Percentiles rank a stretch among this genome's conserved stretches.
Conservation (phyloP, 2,113 vertebrate species). For the Sialia sialis region DNA sequence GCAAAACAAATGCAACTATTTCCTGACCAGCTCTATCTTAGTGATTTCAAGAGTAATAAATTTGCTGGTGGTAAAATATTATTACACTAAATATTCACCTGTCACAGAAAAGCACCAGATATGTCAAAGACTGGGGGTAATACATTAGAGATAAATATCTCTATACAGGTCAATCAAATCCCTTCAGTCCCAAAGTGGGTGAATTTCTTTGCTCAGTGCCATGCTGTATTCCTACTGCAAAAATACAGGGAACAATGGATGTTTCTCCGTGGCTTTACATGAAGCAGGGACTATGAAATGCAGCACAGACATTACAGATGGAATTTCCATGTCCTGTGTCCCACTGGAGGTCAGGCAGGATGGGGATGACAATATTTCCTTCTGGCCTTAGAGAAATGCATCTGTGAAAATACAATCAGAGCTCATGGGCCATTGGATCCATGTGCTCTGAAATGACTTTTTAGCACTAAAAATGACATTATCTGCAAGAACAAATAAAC, state of each 20-base stretch:
- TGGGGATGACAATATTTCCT: neutral
- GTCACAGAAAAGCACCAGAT: neutral
- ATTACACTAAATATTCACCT: neutral
- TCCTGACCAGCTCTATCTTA: neutral
- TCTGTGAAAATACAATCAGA: neutral
- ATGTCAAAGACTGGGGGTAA: neutral
- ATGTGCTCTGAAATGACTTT: neutral
- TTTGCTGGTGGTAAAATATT: neutral
- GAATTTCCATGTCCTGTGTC: neutral
- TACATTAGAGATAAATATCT: neutral
- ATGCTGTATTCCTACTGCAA: neutral
- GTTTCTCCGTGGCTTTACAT: neutral
- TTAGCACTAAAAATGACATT: slow-evolving; percentile 4
- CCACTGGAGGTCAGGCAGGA: neutral
- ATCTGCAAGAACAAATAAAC: neutral
- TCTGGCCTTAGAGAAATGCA: neutral
- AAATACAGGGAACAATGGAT: neutral
- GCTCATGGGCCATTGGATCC: neutral
- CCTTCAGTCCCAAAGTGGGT: neutral
- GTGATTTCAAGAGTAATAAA: neutral
- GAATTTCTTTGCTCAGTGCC: neutral
- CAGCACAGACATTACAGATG: neutral
- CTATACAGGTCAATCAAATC: neutral
- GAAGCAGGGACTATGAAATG: neutral
- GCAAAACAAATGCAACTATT: slow-evolving; percentile 2